Evolutionary conservation across 2,888 invertebrate genomes (phyloP), one percentile per base, ranked within the genome.

Genomic region (Pyrrhia umbra): DNA sequence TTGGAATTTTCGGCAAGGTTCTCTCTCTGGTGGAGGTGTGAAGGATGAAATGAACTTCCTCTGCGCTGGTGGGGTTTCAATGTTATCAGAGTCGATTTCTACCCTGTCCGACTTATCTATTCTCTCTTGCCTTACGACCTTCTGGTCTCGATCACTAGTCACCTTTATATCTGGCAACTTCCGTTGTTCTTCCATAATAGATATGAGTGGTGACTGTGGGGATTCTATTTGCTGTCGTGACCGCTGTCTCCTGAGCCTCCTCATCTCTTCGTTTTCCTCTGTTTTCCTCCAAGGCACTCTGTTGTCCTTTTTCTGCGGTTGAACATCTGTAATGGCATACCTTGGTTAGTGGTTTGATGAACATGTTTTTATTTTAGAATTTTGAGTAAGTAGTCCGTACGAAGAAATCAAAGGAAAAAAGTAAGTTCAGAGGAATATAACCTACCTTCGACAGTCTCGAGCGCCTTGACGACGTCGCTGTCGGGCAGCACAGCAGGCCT

Each of bases 1-100:
- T 82, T 95, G 92, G 84, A 95, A 94, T 72, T 96, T 94, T 52
- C 95, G 91, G 82, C 96, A 96, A 0, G 96, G 96, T 78, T 95
- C 96, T 73, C 95, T 95, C 43, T 96, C 96, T 34, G 96, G 95
- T 1, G 96, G 96, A 2, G 96, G 96, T 61, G 95, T 96, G 83
- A 97, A 96, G 25, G 64, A 63, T 39, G 79, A 50, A 6, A 46
- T 67, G 21, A 96, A 90, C 77, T 97, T 96, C 59, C 98, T 95
- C 16, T 97, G 97, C 0, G 97, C 97, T 5, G 98, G 98, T 18
- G 98, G 98, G 1, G 98, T 98, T 94, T 98, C 98, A 30, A 98
- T 97, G 81, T 98, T 98, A 80, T 98, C 98, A 2, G 98, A 97
- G 88, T 98, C 98, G 40, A 98, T 98, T 85, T 98, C 98, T 10